phyloP scores from a whole-genome alignment of 1,140 invertebrate genomes.

The Drosophila leontia region DNA sequence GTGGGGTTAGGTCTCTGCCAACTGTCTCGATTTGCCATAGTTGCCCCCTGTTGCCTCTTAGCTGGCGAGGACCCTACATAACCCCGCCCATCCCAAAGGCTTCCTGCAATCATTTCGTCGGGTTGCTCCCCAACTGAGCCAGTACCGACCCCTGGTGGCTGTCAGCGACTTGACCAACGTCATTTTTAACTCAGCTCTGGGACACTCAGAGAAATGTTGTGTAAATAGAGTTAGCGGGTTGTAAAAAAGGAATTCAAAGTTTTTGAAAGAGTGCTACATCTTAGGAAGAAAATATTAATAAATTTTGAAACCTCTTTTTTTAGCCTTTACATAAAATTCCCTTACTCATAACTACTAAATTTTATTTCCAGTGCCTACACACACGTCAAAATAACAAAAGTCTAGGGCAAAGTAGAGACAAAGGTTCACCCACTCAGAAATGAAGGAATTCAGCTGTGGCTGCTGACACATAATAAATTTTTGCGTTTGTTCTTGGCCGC shows the following conservation, averaged over 20 bases:
- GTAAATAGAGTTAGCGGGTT: background rate
- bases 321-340: background rate
- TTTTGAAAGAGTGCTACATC: no score
- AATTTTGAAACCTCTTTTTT: no score
- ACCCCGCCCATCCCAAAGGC: background rate
- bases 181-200: slow-evolving; percentile 50
- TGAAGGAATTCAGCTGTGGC: slow-evolving; percentile 47
- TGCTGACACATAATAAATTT: slow-evolving; percentile 73
- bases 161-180: slow-evolving; percentile 64
- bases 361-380: slow-evolving; percentile 3
- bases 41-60: slow-evolving; percentile 23
- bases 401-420: slow-evolving; percentile 5
- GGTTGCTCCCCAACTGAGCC: slow-evolving; percentile 34
- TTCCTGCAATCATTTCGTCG: slow-evolving; percentile 36
- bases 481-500: slow-evolving; percentile 60
- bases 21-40: slow-evolving; percentile 52
- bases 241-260: no score
- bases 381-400: slow-evolving; percentile 9
- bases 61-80: slow-evolving; percentile 3
- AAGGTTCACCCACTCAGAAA: slow-evolving; percentile 18
- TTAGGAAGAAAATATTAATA: no score
- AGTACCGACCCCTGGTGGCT: slow-evolving; percentile 21
- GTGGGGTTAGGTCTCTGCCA: slow-evolving; percentile 34
- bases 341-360: no score
- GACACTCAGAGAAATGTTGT: background rate